Percentiles rank a stretch among this genome's conserved stretches.
These are phyloP conservation scores for Gallinago stenura DNA, from an alignment of 2,797 vertebrate genomes.

Conservation along the genomic window DNA sequence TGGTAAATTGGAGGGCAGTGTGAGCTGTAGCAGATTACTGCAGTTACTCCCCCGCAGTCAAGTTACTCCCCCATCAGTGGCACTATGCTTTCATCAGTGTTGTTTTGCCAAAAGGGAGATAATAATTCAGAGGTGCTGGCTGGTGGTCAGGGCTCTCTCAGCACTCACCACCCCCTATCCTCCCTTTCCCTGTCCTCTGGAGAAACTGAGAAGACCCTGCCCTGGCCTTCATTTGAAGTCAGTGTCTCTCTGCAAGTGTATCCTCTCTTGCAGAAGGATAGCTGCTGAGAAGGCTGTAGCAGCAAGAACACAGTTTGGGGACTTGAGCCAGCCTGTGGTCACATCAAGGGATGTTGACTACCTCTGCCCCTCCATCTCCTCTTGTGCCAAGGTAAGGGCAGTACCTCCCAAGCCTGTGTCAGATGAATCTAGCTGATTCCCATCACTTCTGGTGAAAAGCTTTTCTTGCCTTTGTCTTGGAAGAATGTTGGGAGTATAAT, in stretches of 20 bases:
- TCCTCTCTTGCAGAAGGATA: fast-evolving
- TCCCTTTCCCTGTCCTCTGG: not conserved
- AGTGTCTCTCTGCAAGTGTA: not conserved
- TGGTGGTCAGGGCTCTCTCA: not conserved
- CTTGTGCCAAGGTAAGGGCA: not conserved
- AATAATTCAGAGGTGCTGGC: not conserved
- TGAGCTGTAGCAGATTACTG: not conserved
- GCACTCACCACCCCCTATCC: not conserved
- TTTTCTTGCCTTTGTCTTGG: not conserved
- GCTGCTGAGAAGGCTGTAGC: not conserved
- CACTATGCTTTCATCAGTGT: not conserved
- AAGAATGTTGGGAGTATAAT: not conserved
- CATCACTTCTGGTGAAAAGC: not conserved
- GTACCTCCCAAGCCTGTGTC: not conserved
- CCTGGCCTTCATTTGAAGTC: not conserved
- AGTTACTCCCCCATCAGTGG: not conserved
- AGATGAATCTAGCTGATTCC: not conserved
- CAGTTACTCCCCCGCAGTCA: not conserved
- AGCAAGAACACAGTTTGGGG: not conserved
- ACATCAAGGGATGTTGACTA: fast-evolving
- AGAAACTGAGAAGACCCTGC: not conserved
- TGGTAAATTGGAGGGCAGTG: not conserved
- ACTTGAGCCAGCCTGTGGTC: not conserved
- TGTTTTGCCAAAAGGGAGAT: not conserved
- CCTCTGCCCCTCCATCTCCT: not conserved